Conservation (phyloP, 1,140 invertebrate species). For the Drosophila gunungcola region DNA sequence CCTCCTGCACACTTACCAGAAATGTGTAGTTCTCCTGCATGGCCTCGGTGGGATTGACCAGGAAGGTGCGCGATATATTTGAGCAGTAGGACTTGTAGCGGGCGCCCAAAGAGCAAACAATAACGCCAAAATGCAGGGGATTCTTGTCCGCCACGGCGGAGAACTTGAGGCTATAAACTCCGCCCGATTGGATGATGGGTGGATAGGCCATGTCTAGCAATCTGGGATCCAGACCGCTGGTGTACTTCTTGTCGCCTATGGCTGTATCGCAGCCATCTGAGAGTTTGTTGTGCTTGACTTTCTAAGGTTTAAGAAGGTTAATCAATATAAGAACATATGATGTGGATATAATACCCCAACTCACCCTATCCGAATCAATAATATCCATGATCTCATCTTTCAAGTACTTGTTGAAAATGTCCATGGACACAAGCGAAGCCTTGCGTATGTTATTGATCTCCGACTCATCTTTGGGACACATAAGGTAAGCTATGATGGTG, state of each 20-base stretch:
- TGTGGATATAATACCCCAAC: not conserved
- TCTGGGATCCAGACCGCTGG: constrained; percentile 93
- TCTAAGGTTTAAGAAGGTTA: constrained; percentile 86
- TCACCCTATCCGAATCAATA: constrained; percentile 97
- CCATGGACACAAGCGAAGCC: constrained; percentile 96
- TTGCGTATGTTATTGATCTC: constrained; percentile 97
- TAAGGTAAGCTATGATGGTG: constrained; percentile 92
- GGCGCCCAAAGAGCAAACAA: constrained; percentile 97
- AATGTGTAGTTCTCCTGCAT: constrained; percentile 97
- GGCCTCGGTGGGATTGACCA: constrained; percentile 96
- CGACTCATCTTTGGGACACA: constrained; percentile 97
- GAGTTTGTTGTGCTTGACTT: constrained; percentile 97
- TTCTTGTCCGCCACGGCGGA: constrained; percentile 97
- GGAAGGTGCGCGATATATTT: constrained; percentile 98
- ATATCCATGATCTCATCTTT: constrained; percentile 99
- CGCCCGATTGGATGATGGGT: constrained; percentile 99
- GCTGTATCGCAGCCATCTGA: constrained; percentile 97
- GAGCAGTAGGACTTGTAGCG: constrained; percentile 99
- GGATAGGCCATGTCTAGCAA: constrained; percentile 99
- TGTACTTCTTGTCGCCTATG: constrained; percentile 97
- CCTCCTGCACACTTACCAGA: constrained; percentile 95
- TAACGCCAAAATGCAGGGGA: constrained; percentile 97
- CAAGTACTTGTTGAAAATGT: constrained; percentile 98
- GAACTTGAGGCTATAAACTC: constrained; percentile 98
- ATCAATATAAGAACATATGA: not conserved